phyloP scores from a whole-genome alignment of 2,113 vertebrate genomes.

The Emydura subglobosa region DNA sequence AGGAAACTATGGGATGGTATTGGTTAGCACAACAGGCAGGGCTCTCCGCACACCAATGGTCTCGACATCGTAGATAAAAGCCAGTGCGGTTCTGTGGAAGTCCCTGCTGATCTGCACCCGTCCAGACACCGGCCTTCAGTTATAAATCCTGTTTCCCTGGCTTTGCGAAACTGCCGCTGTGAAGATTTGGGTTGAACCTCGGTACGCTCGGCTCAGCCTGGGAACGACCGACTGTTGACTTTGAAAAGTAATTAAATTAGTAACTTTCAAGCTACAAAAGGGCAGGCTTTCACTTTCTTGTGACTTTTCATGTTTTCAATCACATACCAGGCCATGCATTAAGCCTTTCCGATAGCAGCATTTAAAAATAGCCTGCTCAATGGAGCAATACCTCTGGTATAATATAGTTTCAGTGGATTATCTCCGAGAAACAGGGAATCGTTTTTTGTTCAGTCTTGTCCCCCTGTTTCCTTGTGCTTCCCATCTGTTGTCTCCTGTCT shows the following conservation, averaged over 20 bases:
- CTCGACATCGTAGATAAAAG: no score
- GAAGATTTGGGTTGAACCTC: not conserved
- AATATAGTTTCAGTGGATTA: no score
- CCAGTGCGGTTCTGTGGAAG: not conserved
- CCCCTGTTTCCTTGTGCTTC: not conserved
- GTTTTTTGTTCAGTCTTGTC: no score
- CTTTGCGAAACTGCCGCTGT: not conserved
- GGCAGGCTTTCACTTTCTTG: not conserved
- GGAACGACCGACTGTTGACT: not conserved
- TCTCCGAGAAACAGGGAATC: no score
- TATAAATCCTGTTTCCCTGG: not conserved
- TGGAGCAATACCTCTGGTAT: no score
- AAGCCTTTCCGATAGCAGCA: not conserved
- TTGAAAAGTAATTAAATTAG: not conserved
- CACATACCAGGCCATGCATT: not conserved
- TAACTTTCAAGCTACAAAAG: not conserved
- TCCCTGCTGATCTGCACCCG: no score
- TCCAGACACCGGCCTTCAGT: not conserved
- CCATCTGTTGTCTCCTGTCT: no score
- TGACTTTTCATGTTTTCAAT: not conserved
- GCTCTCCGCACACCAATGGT: no score
- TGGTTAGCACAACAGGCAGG: no score
- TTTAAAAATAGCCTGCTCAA: no score
- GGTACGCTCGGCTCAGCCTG: not conserved
- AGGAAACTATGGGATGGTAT: no score